These are phyloP conservation scores for Cyprinella venusta DNA, from an alignment of 2,797 vertebrate genomes.

Conservation along the genomic window DNA sequence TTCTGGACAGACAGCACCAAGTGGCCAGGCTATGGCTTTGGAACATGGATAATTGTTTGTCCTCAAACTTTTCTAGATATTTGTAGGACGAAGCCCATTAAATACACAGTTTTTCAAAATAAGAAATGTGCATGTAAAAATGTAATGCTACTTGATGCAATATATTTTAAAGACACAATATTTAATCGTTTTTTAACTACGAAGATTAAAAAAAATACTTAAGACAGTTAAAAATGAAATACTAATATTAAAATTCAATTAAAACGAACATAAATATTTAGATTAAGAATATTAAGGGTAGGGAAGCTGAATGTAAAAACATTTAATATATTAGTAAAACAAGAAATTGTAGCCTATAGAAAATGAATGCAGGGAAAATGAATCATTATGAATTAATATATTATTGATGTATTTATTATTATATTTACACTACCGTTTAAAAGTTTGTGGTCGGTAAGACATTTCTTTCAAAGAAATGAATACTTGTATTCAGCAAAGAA, in stretches of 20 bases:
- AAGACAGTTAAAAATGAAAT: neutral
- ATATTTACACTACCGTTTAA: neutral
- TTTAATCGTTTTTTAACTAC: neutral
- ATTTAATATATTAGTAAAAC: neutral
- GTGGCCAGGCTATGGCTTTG: constrained; percentile 34
- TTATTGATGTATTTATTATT: neutral
- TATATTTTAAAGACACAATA: neutral
- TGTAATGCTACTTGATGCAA: neutral
- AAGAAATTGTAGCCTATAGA: neutral
- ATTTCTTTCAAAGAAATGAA: neutral
- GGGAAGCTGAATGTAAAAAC: neutral
- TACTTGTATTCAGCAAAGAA: neutral
- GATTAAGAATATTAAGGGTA: neutral
- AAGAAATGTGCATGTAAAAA: neutral
- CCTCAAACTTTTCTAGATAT: constrained; percentile 20
- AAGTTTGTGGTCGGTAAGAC: neutral
- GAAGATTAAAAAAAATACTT: neutral
- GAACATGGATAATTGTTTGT: constrained; percentile 30
- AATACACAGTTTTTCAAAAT: neutral
- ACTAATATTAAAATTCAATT: neutral
- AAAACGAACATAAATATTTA: neutral
- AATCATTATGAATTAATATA: neutral
- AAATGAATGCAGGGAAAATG: neutral
- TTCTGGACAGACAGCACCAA: constrained; percentile 52
- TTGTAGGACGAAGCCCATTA: neutral